Conservation (phyloP, 2,888 invertebrate species). For the Epistrophe grossulariae region DNA sequence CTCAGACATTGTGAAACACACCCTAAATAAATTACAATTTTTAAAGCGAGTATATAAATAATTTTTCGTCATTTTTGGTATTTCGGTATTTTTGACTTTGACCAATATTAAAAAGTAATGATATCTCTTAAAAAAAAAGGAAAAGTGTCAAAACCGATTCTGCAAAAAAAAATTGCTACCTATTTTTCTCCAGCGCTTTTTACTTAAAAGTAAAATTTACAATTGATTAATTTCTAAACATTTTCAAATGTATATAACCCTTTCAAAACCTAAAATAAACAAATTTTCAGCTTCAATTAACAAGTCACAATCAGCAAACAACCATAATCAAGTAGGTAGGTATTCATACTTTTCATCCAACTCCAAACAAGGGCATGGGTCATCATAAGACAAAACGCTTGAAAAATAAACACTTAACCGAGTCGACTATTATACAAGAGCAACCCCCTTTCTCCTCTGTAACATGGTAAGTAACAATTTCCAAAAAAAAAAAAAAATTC, state of each 20-base stretch:
- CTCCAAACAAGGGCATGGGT: slow-evolving; percentile 22
- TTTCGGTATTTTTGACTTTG: too few relatives aligned
- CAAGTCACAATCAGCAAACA: slow-evolving; percentile 40
- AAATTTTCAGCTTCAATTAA: slow-evolving; percentile 49
- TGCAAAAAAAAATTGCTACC: too few relatives aligned
- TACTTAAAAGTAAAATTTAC: too few relatives aligned
- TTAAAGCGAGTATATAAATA: too few relatives aligned
- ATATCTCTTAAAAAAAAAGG: too few relatives aligned
- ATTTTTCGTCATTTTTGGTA: too few relatives aligned
- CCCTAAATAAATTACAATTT: too few relatives aligned
- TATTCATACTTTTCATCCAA: neutral
- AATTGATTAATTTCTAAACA: neutral
- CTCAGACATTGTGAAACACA: too few relatives aligned
- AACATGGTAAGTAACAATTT: slow-evolving; percentile 20
- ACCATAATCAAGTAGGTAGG: neutral
- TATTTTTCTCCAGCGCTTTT: too few relatives aligned
- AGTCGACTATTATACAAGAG: slow-evolving; percentile 10
- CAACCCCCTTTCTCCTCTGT: slow-evolving; percentile 27
- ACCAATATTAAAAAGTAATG: too few relatives aligned
- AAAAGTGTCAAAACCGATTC: too few relatives aligned
- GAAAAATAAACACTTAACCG: slow-evolving; percentile 37
- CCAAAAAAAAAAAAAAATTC: neutral
- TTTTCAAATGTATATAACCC: neutral
- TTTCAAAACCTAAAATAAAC: slow-evolving; percentile 33
- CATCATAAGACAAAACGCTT: slow-evolving; percentile 13